Percentiles rank a stretch among this genome's conserved stretches.
Evolutionary conservation across 2,797 vertebrate species (phyloP).

Genomic region (Odontamblyopus lacepedii): DNA sequence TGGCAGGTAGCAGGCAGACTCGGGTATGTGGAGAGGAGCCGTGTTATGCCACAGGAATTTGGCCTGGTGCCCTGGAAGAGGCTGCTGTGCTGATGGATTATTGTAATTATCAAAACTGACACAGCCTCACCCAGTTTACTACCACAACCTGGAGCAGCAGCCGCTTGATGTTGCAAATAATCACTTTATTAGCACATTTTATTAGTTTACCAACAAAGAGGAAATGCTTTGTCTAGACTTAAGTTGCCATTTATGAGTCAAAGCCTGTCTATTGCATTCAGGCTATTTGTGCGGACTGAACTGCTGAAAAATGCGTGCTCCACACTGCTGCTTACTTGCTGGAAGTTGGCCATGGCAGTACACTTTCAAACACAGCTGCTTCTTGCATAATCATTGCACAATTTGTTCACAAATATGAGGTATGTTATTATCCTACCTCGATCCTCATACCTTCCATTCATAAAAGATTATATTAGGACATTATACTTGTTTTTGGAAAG

Average conservation of each 20-base stretch:
- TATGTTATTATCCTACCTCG: conserved; percentile 37
- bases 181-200: conserved; percentile 76
- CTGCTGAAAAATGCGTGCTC: conserved; percentile 63
- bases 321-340: conserved; percentile 50
- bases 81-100: conserved; percentile 71
- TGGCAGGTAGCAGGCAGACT: conserved; percentile 60
- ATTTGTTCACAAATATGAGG: conserved; percentile 56
- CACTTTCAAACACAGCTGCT: conserved; percentile 59
- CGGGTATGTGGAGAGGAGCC: conserved; percentile 60
- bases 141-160: conserved; percentile 54
- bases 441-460: conserved; percentile 27
- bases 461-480: conserved; percentile 26
- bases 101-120: conserved; percentile 77
- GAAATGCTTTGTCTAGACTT: conserved; percentile 83
- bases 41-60: conserved; percentile 76
- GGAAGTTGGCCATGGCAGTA: conserved; percentile 52
- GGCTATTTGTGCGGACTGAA: conserved; percentile 68
- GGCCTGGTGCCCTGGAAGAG: conserved; percentile 68
- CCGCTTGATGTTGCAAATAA: conserved; percentile 77
- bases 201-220: conserved; percentile 81
- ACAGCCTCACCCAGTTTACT: conserved; percentile 73
- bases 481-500: conserved; percentile 34
- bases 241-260: conserved; percentile 74
- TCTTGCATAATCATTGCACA: conserved; percentile 53
- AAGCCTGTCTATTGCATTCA: conserved; percentile 73